Conservation (phyloP, 1,140 invertebrate genomes). For the Drosophila santomea region DNA sequence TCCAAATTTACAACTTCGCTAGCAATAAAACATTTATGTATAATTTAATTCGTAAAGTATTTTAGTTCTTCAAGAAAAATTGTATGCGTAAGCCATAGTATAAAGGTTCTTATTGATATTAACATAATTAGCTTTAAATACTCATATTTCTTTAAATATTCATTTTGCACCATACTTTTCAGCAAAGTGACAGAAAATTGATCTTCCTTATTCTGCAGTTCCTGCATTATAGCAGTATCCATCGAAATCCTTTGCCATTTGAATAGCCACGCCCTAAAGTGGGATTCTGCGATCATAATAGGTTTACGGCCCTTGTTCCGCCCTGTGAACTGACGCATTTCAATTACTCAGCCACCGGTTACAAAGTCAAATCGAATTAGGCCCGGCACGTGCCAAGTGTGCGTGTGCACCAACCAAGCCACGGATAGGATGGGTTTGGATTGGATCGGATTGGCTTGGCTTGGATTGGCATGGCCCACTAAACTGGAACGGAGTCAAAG, state of each 20-base stretch:
- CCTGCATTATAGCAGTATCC: not conserved
- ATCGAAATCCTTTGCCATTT: not conserved
- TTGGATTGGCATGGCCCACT: constrained; percentile 43
- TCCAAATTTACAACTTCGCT: no score
- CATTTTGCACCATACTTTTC: no score
- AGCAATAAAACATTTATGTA: not conserved
- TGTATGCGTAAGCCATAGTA: no score
- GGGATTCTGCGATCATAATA: constrained; percentile 62
- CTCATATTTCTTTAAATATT: no score
- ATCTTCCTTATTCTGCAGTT: not conserved
- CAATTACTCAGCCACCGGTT: constrained; percentile 52
- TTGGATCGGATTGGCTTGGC: constrained; percentile 25
- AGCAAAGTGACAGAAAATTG: no score
- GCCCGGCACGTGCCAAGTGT: constrained; percentile 65
- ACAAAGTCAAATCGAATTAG: constrained; percentile 69
- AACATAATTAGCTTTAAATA: no score
- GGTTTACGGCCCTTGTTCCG: constrained; percentile 72
- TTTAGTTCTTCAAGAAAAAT: no score
- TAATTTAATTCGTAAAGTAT: no score
- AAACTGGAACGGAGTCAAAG: constrained; percentile 34
- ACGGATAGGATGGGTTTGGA: constrained; percentile 11
- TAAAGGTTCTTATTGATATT: no score
- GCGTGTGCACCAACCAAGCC: constrained; percentile 27
- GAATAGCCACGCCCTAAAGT: not conserved
- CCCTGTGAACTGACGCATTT: constrained; percentile 60